A percentile compares a stretch with the other conserved stretches of the same genome.
phyloP scores from a whole-genome alignment of 2,797 vertebrate genomes.

The Babyrousa celebensis region DNA sequence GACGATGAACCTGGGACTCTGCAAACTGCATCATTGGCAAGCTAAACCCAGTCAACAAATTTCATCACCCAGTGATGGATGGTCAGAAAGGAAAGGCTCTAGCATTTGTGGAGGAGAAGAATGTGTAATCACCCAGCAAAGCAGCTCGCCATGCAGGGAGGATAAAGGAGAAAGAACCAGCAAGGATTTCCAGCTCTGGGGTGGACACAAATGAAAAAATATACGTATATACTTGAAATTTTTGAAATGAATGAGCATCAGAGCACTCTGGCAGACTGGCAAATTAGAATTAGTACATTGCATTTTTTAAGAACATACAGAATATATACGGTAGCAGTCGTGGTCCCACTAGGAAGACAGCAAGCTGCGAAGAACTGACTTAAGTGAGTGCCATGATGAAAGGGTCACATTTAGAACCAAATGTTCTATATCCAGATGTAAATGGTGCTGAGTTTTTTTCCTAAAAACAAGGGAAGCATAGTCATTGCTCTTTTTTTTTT shows the following conservation, averaged over 20 bases:
- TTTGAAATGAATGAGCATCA: constrained; percentile 71
- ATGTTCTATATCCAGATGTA: constrained; percentile 62
- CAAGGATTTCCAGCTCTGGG: constrained; percentile 77
- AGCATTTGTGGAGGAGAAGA: constrained; percentile 48
- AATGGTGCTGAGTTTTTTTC: constrained; percentile 31
- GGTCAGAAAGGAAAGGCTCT: constrained; percentile 52
- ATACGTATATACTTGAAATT: constrained; percentile 34
- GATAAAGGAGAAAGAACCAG: constrained; percentile 70
- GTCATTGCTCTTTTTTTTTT: constrained; percentile 64
- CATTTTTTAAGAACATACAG: constrained; percentile 28
- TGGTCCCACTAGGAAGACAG: background rate
- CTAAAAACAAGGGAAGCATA: constrained; percentile 65
- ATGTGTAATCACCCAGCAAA: constrained; percentile 47
- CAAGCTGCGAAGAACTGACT: background rate
- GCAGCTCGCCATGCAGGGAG: background rate
- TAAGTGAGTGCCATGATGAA: constrained; percentile 40
- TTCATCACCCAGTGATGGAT: constrained; percentile 82
- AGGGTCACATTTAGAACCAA: constrained; percentile 65
- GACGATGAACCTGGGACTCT: constrained; percentile 80
- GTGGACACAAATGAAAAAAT: constrained; percentile 55
- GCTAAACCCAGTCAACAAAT: constrained; percentile 83
- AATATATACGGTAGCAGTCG: background rate
- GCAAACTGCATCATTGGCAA: constrained; percentile 85
- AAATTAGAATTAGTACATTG: constrained; percentile 58
- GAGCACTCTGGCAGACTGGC: background rate